These are phyloP conservation scores for Osmoderma eremita DNA, from an alignment of 2,888 invertebrate species.

Conservation along the genomic window DNA sequence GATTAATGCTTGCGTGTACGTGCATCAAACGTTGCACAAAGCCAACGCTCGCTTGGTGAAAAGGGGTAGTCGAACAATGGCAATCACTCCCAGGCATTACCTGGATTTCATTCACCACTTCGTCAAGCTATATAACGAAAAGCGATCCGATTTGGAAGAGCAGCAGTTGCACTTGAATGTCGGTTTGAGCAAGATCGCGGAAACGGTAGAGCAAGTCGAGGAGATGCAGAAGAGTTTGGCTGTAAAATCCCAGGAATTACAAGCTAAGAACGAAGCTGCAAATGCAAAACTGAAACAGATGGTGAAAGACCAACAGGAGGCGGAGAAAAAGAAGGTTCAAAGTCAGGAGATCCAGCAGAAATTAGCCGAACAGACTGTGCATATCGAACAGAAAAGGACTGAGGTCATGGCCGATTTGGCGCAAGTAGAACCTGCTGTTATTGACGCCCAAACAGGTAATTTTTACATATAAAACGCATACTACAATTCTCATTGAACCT, in stretches of 20 bases:
- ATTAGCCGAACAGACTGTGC: conserved; percentile 88
- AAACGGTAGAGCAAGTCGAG: conserved; percentile 99
- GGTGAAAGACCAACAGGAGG: conserved; percentile 99
- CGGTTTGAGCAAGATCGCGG: conserved; percentile 97
- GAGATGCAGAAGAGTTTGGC: conserved; percentile 99
- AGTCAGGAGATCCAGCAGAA: conserved; percentile 92
- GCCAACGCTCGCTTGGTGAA: conserved; percentile 92
- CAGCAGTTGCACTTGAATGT: conserved; percentile 99
- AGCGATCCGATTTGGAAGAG: conserved; percentile 97
- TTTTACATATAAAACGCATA: neutral
- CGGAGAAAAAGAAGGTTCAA: conserved; percentile 98
- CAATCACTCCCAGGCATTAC: conserved; percentile 97
- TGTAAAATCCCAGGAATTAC: conserved; percentile 92
- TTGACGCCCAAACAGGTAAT: conserved; percentile 95
- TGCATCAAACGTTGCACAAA: conserved; percentile 96
- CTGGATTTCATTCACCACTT: conserved; percentile 99
- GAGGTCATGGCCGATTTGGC: conserved; percentile 97
- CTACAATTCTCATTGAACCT: neutral
- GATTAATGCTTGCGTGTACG: conserved; percentile 98
- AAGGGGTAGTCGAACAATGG: conserved; percentile 94
- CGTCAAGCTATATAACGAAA: conserved; percentile 97
- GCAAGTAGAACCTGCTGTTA: conserved; percentile 98
- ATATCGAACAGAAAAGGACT: conserved; percentile 92
- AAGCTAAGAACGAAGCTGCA: conserved; percentile 98
- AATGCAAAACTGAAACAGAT: conserved; percentile 99